A percentile compares a stretch with the other conserved stretches of the same genome.
Evolutionary conservation across 2,113 vertebrate species (phyloP).

Genomic region (Sylvietta virens): DNA sequence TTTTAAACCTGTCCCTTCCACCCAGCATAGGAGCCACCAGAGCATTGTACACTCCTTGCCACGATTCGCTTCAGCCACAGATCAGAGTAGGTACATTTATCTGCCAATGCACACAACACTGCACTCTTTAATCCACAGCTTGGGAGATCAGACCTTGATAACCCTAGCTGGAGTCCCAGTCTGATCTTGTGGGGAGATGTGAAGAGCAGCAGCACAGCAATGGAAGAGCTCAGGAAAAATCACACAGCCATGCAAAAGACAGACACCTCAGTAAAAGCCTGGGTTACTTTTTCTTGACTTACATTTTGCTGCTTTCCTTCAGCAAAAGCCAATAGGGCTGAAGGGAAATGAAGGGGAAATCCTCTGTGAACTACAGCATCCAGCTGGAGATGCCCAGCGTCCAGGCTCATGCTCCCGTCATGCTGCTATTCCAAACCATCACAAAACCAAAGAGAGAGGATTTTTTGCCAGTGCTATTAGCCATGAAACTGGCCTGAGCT

Average conservation of each 20-base stretch:
- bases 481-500: neutral
- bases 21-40: neutral
- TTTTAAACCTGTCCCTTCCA: neutral
- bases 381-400: neutral
- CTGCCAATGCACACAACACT: neutral
- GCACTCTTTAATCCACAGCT: neutral
- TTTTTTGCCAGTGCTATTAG: neutral
- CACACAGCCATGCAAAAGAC: neutral
- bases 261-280: neutral
- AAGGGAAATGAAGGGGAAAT: neutral
- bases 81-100: neutral
- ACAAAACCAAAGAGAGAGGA: neutral
- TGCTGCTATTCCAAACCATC: neutral
- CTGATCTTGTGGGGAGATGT: neutral
- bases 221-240: neutral
- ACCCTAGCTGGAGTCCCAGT: accelerated
- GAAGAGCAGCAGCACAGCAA: neutral
- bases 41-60: accelerated
- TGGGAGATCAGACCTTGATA: neutral
- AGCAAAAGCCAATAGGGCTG: neutral
- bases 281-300: neutral
- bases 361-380: neutral
- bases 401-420: neutral
- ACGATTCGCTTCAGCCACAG: neutral
- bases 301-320: neutral